phyloP scores from a whole-genome alignment of 1,140 invertebrate genomes.

The Tetramorium alpestre region DNA sequence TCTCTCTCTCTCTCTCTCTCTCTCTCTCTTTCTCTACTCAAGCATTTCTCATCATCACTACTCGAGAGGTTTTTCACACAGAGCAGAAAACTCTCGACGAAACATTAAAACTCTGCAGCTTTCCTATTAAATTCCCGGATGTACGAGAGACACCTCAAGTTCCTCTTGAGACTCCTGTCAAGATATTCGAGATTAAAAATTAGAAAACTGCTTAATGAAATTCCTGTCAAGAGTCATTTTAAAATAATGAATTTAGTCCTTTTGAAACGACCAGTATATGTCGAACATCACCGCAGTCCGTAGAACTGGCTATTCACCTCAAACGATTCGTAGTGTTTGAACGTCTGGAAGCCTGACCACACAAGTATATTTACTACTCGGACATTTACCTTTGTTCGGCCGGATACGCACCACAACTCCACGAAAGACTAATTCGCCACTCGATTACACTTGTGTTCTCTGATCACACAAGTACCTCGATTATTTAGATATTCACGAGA shows the following conservation, averaged over 20 bases:
- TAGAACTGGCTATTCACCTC: constrained; percentile 22
- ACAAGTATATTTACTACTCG: constrained; percentile 54
- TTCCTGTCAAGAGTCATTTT: background rate
- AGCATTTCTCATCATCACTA: background rate
- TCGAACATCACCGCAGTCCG: background rate
- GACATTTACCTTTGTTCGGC: constrained; percentile 54
- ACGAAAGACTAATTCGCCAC: constrained; percentile 47
- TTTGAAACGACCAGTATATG: background rate
- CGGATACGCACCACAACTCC: constrained; percentile 36
- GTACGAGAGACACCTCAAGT: background rate
- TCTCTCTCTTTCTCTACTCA: background rate
- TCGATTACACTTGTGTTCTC: constrained; percentile 37
- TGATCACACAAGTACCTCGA: background rate
- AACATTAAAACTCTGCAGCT: constrained; percentile 8
- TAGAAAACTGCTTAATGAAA: background rate
- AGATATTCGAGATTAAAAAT: background rate
- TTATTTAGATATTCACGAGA: constrained; percentile 16
- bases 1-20: background rate
- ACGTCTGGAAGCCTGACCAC: constrained; percentile 48
- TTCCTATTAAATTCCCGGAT: background rate
- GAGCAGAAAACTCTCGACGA: background rate
- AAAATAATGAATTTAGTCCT: background rate
- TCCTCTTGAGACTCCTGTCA: background rate
- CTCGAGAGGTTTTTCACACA: background rate
- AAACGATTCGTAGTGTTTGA: constrained; percentile 37